Base-by-base conservation (phyloP, 1,140 invertebrate species). In the Condylostylus longicornis region DNA sequence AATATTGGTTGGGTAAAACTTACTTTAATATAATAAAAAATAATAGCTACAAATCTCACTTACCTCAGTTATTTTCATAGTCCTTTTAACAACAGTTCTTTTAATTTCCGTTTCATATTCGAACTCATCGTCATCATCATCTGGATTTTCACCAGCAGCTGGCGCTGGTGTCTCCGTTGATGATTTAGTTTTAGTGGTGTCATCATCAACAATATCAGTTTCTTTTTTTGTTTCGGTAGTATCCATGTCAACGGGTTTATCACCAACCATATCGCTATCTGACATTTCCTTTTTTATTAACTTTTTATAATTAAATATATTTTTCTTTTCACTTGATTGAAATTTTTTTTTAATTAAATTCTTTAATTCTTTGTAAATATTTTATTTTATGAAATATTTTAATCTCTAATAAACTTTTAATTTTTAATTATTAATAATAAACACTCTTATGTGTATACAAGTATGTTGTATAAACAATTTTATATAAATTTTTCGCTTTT, bases 1-100 rank as follows among this genome's bases (percentile, higher is more conserved):
- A n/a, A n/a, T n/a, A n/a, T n/a, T n/a, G n/a, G n/a, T n/a, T n/a
- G 53, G 61, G 54, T 55, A n/a, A n/a, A n/a, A n/a, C n/a, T n/a
- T n/a, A n/a, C n/a, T n/a, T n/a, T n/a, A n/a, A n/a, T n/a, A n/a
- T n/a, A n/a, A n/a, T n/a, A n/a, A n/a, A n/a, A n/a, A n/a, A n/a
- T n/a, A n/a, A n/a, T n/a, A n/a, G n/a, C n/a, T n/a, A n/a, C 6
- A n/a, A 6, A 15, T 5, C 29, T 5, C 9, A 53, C 54, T 52
- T 27, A 57, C 54, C 54, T 58, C 54, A 33, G 54, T 58, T 27
- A 58, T 58, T 51, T 58, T 58, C 54, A 58, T 58, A 37, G 54
- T 58, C 21, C 54, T 47, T 43, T 58, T 58, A 13, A 58, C 53
- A 15, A 50, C 51, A 36, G 57, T 58, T 34, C 54, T 49, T 27